These are phyloP conservation scores for Ephialtes manifestator DNA, from an alignment of 2,888 invertebrate genomes.

Conservation along the genomic window DNA sequence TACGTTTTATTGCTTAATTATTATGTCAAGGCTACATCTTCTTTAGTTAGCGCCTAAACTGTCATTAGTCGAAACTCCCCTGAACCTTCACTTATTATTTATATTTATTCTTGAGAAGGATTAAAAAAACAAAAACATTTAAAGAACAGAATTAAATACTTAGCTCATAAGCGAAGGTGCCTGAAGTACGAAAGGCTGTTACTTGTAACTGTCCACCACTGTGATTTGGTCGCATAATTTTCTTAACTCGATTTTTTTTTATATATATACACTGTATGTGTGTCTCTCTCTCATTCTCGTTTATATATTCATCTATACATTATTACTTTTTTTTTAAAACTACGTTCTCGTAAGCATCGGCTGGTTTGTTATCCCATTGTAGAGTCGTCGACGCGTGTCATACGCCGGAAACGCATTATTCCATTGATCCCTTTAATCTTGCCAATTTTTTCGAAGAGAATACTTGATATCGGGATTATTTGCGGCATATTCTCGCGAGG, in stretches of 20 bases:
- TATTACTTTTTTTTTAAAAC: slow-evolving; percentile 47
- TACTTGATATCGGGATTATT: neutral
- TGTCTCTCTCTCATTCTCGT: slow-evolving; percentile 42
- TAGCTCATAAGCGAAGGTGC: slow-evolving; percentile 83
- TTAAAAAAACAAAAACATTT: slow-evolving; percentile 43
- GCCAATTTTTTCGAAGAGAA: slow-evolving; percentile 29
- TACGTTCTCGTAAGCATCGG: slow-evolving; percentile 67
- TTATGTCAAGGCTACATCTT: slow-evolving; percentile 52
- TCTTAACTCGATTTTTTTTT: slow-evolving; percentile 76
- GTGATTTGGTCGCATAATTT: slow-evolving; percentile 84
- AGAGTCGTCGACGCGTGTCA: slow-evolving; percentile 63
- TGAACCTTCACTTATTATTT: slow-evolving; percentile 72
- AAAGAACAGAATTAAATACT: slow-evolving; percentile 62
- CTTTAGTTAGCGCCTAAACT: slow-evolving; percentile 50
- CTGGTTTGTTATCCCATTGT: slow-evolving; percentile 77
- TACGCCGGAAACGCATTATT: slow-evolving; percentile 24
- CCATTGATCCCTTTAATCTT: slow-evolving; percentile 9
- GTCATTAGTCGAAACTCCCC: slow-evolving; percentile 20
- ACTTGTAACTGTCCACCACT: slow-evolving; percentile 81
- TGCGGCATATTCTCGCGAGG: slow-evolving; percentile 13
- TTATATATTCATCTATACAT: slow-evolving; percentile 32
- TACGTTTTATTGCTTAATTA: slow-evolving; percentile 69
- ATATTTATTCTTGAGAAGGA: slow-evolving; percentile 81
- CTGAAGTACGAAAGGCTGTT: slow-evolving; percentile 82
- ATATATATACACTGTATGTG: slow-evolving; percentile 45